Conservation (phyloP, 2,113 vertebrate genomes). For the Copsychus sechellarum region DNA sequence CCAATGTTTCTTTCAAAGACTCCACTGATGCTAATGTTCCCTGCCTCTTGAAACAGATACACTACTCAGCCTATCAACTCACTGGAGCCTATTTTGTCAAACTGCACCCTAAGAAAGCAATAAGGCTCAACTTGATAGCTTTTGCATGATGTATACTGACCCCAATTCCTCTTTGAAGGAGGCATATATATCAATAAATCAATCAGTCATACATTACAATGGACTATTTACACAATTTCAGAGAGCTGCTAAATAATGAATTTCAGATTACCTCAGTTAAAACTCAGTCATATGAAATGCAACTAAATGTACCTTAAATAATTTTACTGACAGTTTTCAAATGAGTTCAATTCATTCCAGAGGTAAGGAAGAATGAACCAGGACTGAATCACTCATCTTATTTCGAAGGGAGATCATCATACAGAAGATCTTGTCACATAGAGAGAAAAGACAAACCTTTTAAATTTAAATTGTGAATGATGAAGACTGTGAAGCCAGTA, state of each 20-base stretch:
- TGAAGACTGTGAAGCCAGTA: neutral
- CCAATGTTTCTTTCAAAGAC: constrained; percentile 4
- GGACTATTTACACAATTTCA: constrained; percentile 17
- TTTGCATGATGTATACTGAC: neutral
- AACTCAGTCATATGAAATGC: neutral
- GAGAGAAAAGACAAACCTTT: neutral
- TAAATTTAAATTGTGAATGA: neutral
- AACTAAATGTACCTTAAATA: constrained; percentile 26
- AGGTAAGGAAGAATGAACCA: neutral
- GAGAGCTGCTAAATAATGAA: constrained; percentile 18
- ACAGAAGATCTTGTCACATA: neutral
- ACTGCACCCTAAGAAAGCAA: neutral
- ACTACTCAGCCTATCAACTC: neutral
- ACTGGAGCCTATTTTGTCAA: constrained; percentile 30
- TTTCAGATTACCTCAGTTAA: constrained; percentile 18
- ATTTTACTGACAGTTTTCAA: constrained; percentile 24
- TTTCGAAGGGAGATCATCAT: neutral
- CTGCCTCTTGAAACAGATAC: neutral
- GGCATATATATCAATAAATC: constrained; percentile 14
- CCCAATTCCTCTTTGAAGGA: constrained; percentile 15
- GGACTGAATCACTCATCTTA: rapidly evolving
- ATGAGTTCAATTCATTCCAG: neutral
- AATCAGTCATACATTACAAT: constrained; percentile 20
- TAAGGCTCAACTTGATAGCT: constrained; percentile 7
- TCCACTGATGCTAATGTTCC: neutral